Evolutionary conservation across 2,113 vertebrate genomes (phyloP).

Genomic region (Actenoides hombroni): DNA sequence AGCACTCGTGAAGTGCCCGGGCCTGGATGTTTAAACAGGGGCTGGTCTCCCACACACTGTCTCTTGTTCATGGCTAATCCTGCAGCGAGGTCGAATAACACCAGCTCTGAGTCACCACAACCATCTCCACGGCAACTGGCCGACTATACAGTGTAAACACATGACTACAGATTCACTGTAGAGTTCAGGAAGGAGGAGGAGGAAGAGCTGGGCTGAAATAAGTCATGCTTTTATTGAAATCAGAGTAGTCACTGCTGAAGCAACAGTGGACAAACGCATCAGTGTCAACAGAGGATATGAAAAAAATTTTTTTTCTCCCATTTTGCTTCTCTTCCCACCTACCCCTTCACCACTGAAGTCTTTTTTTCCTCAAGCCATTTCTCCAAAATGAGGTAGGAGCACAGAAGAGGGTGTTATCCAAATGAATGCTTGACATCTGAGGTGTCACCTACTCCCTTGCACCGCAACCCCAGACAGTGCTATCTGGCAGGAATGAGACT

Average conservation of each 20-base stretch:
- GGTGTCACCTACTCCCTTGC: neutral
- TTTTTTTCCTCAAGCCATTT: neutral
- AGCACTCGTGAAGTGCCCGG: neutral
- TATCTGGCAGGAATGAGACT: neutral
- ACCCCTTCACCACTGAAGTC: neutral
- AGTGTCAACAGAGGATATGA: neutral
- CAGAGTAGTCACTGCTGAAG: neutral
- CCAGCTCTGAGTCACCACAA: conserved; percentile 38
- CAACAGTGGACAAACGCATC: neutral
- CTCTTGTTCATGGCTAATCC: conserved; percentile 40
- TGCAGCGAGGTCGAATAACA: conserved; percentile 1
- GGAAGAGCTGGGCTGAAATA: neutral
- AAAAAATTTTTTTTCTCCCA: neutral
- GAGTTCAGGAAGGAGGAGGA: conserved; percentile 5
- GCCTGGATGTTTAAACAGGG: neutral
- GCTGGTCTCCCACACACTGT: conserved; percentile 19
- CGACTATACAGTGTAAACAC: conserved; percentile 30
- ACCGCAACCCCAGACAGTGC: accelerated
- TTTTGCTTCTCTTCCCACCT: neutral
- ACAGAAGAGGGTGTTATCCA: neutral
- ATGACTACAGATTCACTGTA: neutral
- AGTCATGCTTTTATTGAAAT: conserved; percentile 3
- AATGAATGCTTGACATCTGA: neutral
- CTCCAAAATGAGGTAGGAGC: neutral
- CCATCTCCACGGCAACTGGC: conserved; percentile 47